phyloP scores from a whole-genome alignment of 2,797 vertebrate species.

The Epinephelus awoara region DNA sequence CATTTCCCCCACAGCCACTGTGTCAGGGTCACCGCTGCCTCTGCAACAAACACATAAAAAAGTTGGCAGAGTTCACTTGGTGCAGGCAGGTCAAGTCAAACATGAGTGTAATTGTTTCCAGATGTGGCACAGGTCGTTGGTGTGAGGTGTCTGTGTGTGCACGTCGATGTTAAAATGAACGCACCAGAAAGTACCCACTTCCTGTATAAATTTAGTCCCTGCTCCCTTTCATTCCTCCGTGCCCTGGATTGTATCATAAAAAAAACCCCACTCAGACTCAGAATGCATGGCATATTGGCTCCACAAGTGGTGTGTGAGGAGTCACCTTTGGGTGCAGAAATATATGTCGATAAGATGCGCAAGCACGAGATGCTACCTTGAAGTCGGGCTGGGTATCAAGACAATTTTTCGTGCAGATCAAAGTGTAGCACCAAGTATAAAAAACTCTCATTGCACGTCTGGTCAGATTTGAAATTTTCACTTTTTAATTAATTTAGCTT shows the following conservation, averaged over 20 bases:
- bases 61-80: conserved; percentile 92
- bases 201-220: conserved; percentile 94
- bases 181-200: conserved; percentile 93
- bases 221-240: conserved; percentile 88
- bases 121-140: conserved; percentile 89
- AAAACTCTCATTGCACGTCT: background rate
- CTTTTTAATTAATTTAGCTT: background rate
- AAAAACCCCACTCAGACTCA: conserved; percentile 50
- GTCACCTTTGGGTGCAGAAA: background rate
- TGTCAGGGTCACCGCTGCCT: conserved; percentile 86
- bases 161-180: conserved; percentile 90
- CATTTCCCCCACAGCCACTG: conserved; percentile 87
- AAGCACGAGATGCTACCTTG: background rate
- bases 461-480: background rate
- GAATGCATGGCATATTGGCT: conserved; percentile 41
- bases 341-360: background rate
- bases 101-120: conserved; percentile 96
- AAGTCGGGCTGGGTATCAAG: background rate
- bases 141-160: conserved; percentile 88
- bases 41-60: conserved; percentile 89
- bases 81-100: conserved; percentile 95
- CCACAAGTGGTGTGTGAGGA: conserved; percentile 28
- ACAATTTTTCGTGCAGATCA: background rate
- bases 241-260: conserved; percentile 91
- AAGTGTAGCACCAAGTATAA: background rate